Evolutionary conservation across 2,888 invertebrate species (phyloP), one percentile per base, ranked within the genome.

Genomic region (Acronicta psi): DNA sequence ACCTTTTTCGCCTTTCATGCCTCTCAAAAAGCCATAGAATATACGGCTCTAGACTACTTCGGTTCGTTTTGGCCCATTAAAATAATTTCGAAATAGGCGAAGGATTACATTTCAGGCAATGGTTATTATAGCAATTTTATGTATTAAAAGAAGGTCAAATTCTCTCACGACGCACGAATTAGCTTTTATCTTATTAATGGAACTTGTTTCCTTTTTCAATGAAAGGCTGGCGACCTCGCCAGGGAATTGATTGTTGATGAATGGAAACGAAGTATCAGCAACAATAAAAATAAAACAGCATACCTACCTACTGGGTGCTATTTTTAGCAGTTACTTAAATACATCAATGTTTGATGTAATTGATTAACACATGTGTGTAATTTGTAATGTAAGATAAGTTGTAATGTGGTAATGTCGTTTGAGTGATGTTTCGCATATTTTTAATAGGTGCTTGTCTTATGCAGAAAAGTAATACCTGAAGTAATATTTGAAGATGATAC

Each of bases 181-280:
- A 43, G 56, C 40, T 40, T 29, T 38, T 18, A 29, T 37, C 2
- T 11, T 37, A 20, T 40, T 47, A 51, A 36, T 43, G 50, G 37
- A 37, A 42, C 7, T 40, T 47, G 54, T n/a, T 51, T 59, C 37
- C 7, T 42, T 49, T 53, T 60, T 40, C 13, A 61, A 59, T 54
- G 64, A 60, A 69, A 59, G 45, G 44, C 53, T 46, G 34, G 44
- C 4, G 63, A 60, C 75, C 69, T 75, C 61, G 61, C 42, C 31
- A 46, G 11, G 4, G 40, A 41, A 38, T 60, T 54, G 31, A 52
- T 56, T 29, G 31, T 42, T 61, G 50, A 5, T 59, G 43, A 70
- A 59, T 45, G 47, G 9, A 63, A 46, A 37, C 36, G 13, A 44
- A 54, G 43, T 58, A 34, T 17, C 16, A 41, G 31, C 8, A 54